Evolutionary conservation across 2,888 invertebrate genomes (phyloP).

Genomic region (Drosophila koepferae): DNA sequence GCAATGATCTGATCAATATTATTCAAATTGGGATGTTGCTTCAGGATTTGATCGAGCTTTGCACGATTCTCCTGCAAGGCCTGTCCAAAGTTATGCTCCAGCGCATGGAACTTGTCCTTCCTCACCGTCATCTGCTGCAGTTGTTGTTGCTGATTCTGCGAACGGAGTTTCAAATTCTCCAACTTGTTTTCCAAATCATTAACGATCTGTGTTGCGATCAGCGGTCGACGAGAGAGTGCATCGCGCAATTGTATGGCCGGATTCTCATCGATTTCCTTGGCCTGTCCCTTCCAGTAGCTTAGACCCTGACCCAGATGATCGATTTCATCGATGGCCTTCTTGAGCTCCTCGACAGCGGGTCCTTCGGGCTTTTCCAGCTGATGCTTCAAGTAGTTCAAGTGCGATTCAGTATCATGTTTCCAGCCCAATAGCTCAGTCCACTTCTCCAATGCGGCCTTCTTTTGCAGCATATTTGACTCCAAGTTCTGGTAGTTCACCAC

Average conservation of each 20-base stretch:
- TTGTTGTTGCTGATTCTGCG: conserved; percentile 89
- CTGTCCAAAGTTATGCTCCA: conserved; percentile 90
- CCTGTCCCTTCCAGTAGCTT: conserved; percentile 89
- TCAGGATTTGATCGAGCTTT: conserved; percentile 79
- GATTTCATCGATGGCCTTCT: conserved; percentile 89
- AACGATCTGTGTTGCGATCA: conserved; percentile 90
- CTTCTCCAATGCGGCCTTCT: conserved; percentile 91
- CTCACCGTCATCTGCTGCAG: conserved; percentile 90
- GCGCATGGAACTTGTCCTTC: conserved; percentile 91
- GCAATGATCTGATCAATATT: conserved; percentile 85
- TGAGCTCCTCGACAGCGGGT: conserved; percentile 89
- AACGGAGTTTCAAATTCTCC: conserved; percentile 88
- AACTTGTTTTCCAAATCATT: conserved; percentile 91
- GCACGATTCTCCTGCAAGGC: conserved; percentile 86
- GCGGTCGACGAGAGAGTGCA: conserved; percentile 89
- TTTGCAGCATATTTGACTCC: conserved; percentile 90
- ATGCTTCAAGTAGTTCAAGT: conserved; percentile 92
- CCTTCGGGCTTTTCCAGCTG: conserved; percentile 91
- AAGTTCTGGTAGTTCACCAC: conserved; percentile 92
- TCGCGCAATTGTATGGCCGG: conserved; percentile 90
- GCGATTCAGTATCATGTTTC: conserved; percentile 92
- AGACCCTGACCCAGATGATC: conserved; percentile 89
- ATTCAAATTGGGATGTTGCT: conserved; percentile 78
- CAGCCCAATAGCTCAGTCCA: conserved; percentile 94
- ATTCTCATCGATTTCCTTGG: conserved; percentile 89